Evolutionary conservation across 2,113 vertebrate genomes (phyloP).

Genomic region (Calonectris borealis): DNA sequence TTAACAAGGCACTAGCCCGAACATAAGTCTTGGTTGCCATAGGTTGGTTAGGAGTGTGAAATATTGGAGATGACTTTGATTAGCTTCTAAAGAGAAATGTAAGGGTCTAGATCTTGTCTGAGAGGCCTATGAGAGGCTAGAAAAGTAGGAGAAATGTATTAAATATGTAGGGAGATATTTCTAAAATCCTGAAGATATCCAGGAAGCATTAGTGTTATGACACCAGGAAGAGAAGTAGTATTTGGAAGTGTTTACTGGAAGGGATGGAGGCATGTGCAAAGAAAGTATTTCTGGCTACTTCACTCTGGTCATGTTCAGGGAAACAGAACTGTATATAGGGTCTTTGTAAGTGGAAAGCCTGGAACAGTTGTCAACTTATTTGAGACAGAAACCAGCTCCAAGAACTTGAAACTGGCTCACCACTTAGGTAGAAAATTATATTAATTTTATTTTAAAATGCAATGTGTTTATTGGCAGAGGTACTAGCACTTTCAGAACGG

Average conservation of each 20-base stretch:
- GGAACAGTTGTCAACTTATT: neutral
- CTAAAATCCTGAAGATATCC: neutral
- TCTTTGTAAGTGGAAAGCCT: neutral
- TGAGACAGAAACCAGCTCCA: neutral
- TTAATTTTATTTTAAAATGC: neutral
- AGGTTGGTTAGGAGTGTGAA: neutral
- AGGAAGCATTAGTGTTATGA: neutral
- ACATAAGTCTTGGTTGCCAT: neutral
- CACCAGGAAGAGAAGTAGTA: neutral
- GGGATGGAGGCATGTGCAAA: neutral
- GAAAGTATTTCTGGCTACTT: neutral
- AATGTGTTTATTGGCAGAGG: neutral
- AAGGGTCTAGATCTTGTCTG: neutral
- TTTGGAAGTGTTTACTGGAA: neutral
- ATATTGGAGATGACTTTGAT: neutral
- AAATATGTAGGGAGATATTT: neutral
- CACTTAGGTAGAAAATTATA: neutral
- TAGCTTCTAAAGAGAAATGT: neutral
- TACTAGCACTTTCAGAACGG: neutral
- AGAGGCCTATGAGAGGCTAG: neutral
- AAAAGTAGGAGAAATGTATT: neutral
- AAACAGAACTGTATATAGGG: neutral
- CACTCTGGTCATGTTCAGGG: neutral
- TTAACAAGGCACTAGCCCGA: neutral
- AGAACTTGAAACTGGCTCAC: neutral